Evolutionary conservation across 1,140 invertebrate genomes (phyloP).

Genomic region (Drosophila azteca): DNA sequence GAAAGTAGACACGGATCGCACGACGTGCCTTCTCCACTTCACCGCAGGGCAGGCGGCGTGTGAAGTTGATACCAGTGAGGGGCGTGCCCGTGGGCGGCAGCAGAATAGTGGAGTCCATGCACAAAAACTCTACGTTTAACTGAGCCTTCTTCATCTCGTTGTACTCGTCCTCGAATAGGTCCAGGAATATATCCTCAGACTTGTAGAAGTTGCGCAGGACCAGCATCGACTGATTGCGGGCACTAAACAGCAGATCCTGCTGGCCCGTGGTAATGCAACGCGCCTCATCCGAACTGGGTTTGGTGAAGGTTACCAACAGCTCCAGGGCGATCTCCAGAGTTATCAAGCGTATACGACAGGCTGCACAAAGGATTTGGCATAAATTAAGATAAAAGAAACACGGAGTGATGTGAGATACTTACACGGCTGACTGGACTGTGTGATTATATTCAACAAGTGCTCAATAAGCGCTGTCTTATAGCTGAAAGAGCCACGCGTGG

Average conservation of each 20-base stretch:
- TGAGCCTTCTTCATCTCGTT: constrained; percentile 94
- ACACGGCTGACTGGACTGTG: constrained; percentile 92
- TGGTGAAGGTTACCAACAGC: constrained; percentile 88
- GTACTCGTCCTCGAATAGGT: constrained; percentile 99
- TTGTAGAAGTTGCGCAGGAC: constrained; percentile 97
- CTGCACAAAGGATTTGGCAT: constrained; percentile 67
- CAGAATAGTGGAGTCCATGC: constrained; percentile 98
- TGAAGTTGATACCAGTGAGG: constrained; percentile 97
- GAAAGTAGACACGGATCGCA: constrained; percentile 97
- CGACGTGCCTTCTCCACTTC: constrained; percentile 97
- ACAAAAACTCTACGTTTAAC: constrained; percentile 95
- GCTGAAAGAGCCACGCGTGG: constrained; percentile 67
- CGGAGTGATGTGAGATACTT: constrained; percentile 62
- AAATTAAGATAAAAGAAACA: not conserved
- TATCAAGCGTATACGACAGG: constrained; percentile 93
- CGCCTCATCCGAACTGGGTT: constrained; percentile 84
- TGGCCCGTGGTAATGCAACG: constrained; percentile 84
- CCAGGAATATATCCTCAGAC: constrained; percentile 99
- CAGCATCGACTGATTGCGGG: constrained; percentile 93
- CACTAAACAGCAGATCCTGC: constrained; percentile 86
- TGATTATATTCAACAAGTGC: constrained; percentile 91
- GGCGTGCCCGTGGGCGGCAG: constrained; percentile 98
- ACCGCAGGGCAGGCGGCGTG: constrained; percentile 96
- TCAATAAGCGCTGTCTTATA: constrained; percentile 92
- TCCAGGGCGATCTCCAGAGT: constrained; percentile 95